A percentile compares a stretch with the other conserved stretches of the same genome.
Conservation (phyloP, 1,140 invertebrate species). For the Euwallacea fornicatus region DNA sequence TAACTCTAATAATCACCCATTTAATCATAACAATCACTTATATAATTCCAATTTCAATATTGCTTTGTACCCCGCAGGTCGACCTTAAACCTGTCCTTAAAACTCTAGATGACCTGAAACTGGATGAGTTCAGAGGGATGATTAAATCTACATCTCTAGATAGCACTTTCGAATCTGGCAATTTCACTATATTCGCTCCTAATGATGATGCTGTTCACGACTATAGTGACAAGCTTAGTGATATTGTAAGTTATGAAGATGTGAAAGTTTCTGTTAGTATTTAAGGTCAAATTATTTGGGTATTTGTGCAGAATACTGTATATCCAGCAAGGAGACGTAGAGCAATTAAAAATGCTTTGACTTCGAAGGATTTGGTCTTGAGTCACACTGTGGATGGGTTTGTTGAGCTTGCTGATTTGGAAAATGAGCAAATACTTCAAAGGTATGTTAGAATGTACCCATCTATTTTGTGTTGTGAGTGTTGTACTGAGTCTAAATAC, state of each 20-base stretch:
- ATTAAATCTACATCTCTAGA: slow-evolving; percentile 55
- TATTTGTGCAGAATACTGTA: slow-evolving; percentile 43
- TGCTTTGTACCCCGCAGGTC: slow-evolving; percentile 8
- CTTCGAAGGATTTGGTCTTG: slow-evolving; percentile 51
- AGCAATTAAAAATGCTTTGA: slow-evolving; percentile 42
- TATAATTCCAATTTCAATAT: neutral
- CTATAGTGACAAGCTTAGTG: slow-evolving; percentile 53
- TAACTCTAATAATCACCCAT: too few relatives aligned
- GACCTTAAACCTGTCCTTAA: slow-evolving; percentile 57
- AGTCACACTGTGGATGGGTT: slow-evolving; percentile 56
- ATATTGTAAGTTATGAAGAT: slow-evolving; percentile 49
- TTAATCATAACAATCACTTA: slow-evolving; percentile 2
- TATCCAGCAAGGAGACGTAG: slow-evolving; percentile 43
- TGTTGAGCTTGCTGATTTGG: slow-evolving; percentile 55
- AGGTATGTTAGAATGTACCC: slow-evolving; percentile 7
- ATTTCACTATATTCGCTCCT: slow-evolving; percentile 61
- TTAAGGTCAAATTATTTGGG: neutral
- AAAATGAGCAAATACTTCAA: slow-evolving; percentile 38
- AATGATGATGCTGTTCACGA: slow-evolving; percentile 59
- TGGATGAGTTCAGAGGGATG: slow-evolving; percentile 58
- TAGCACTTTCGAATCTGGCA: slow-evolving; percentile 53
- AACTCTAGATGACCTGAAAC: slow-evolving; percentile 58
- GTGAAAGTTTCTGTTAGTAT: neutral
- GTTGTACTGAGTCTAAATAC: too few relatives aligned
- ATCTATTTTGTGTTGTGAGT: too few relatives aligned